Percentiles rank a stretch among this genome's conserved stretches.
These are phyloP conservation scores for Protonibea diacanthus DNA, from an alignment of 2,797 vertebrate genomes.

Conservation along the genomic window DNA sequence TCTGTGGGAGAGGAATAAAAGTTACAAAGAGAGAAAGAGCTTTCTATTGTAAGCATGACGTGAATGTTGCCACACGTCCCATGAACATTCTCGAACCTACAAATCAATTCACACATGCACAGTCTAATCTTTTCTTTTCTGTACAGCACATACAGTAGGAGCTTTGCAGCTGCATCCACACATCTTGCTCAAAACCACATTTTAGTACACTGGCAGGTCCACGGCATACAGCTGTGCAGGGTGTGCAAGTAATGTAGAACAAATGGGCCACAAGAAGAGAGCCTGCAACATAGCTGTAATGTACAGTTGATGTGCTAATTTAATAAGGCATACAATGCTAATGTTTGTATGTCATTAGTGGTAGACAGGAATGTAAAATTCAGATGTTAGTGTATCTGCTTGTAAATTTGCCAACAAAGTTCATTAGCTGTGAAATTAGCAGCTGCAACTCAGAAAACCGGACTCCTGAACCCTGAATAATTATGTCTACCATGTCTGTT, in stretches of 20 bases:
- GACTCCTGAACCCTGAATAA: not conserved
- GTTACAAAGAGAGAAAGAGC: conserved; percentile 62
- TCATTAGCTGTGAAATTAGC: not conserved
- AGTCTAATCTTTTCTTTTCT: conserved; percentile 26
- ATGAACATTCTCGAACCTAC: conserved; percentile 41
- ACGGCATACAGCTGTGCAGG: not conserved
- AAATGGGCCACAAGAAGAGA: not conserved
- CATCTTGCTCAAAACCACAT: not conserved
- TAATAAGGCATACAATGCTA: conserved; percentile 3
- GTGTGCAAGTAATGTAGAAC: conserved; percentile 1
- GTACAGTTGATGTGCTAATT: not conserved
- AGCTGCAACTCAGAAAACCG: not conserved
- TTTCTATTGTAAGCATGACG: conserved; percentile 65
- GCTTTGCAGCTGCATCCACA: conserved; percentile 4
- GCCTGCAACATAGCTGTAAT: not conserved
- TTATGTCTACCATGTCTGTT: not conserved
- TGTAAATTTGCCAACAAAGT: not conserved
- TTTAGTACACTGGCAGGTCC: not conserved
- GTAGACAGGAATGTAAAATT: not conserved
- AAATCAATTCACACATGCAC: conserved; percentile 58
- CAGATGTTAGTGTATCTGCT: not conserved
- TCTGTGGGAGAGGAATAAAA: conserved; percentile 75
- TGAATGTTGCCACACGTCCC: conserved; percentile 59
- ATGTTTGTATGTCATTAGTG: not conserved
- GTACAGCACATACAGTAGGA: not conserved